Evolutionary conservation across 2,797 vertebrate genomes (phyloP).

Genomic region (Takifugu ocellatus): DNA sequence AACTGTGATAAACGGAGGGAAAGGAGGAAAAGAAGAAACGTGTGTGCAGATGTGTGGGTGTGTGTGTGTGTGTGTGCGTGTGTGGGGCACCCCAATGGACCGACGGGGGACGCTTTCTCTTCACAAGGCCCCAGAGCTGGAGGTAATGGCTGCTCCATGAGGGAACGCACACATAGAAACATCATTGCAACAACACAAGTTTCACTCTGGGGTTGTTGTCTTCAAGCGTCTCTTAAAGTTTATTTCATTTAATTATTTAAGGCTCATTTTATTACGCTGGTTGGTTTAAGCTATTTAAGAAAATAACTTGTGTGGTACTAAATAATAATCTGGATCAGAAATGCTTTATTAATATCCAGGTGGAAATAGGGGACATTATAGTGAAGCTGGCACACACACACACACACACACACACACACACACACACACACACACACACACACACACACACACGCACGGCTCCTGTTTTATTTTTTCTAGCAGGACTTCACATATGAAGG

Average conservation of each 20-base stretch:
- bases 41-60: conserved; percentile 21
- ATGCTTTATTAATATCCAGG: no score
- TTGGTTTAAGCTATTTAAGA: no score
- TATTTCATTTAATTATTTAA: no score
- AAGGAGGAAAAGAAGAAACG: conserved; percentile 11
- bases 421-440: neutral
- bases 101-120: conserved; percentile 49
- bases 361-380: no score
- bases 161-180: conserved; percentile 25
- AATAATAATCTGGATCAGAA: no score
- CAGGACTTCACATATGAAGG: conserved; percentile 60
- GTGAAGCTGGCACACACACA: no score
- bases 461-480: conserved; percentile 29
- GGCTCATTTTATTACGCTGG: no score
- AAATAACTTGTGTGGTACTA: no score
- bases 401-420: no score
- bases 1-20: conserved; percentile 14
- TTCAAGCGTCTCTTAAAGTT: no score
- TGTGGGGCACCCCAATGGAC: conserved; percentile 43
- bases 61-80: conserved; percentile 8
- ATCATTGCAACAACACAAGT: neutral
- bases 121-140: conserved; percentile 52
- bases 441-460: neutral
- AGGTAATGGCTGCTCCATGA: conserved; percentile 59
- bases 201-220: neutral